Evolutionary conservation across 2,113 vertebrate genomes (phyloP), one percentile per base, ranked within the genome.

Genomic region (Lagopus muta): DNA sequence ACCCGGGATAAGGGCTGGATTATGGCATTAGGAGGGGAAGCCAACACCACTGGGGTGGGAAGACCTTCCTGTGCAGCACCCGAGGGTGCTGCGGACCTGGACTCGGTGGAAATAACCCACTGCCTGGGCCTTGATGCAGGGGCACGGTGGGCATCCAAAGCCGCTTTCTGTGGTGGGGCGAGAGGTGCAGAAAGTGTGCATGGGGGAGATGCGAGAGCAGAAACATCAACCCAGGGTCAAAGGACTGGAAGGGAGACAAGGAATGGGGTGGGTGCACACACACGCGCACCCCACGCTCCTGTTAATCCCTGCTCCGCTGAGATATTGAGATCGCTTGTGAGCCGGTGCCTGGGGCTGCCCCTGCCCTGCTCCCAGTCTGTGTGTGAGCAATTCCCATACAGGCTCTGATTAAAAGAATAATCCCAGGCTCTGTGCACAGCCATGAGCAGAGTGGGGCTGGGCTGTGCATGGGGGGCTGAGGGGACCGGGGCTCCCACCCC

Each of bases 11-110:
- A 96, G 98, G 96, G 97, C 74, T 30, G 95, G 98, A 97, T 98
- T 98, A 98, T 94, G 94, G 98, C 96, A 98, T 98, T 98, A 98
- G 94, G 93, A 96, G 90, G 81, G 84, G 95, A 82, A 82, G 87
- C 28, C 75, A 92, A 67, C 74, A 72, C 13, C 86, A 34, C 22
- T 1, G 2, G 71, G 82, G 45, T 79, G 67, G 71, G 61, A 86
- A 82, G 38, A 64, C 82, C 76, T 92, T 96, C 76, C 58, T 2
- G 36, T 25, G 13, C 85, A 34, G 65, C 76, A 69, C 93, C 90
- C 82, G 81, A 60, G 80, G 83, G 86, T 92, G 72, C 55, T 64
- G 20, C 47, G 9, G 28, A 24, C 1, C 43, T 3, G 3, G 24
- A 5, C 13, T 1, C 4, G 47, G 16, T 25, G 27, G 36, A 72